Conservation (phyloP, 1,140 invertebrate species). For the Philotrypesis tridentata region DNA sequence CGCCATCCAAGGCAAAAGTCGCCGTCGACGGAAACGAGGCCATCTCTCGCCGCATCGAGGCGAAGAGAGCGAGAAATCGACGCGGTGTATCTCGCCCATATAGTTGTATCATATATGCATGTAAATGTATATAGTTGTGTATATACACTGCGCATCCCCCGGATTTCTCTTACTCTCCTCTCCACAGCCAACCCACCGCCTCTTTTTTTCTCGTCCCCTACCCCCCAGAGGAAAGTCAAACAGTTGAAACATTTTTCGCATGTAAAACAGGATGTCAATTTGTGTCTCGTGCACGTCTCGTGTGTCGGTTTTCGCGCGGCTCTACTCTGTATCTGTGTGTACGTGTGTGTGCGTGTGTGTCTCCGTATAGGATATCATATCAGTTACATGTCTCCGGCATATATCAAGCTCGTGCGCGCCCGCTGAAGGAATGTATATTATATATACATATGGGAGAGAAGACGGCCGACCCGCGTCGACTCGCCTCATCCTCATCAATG, state of each 20-base stretch:
- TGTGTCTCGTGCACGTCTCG: background rate
- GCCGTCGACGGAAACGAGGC: background rate
- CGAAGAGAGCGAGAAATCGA: slow-evolving; percentile 3
- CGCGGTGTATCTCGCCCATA: background rate
- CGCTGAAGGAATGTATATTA: background rate
- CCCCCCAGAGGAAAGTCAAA: slow-evolving; percentile 15
- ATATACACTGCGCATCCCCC: no score
- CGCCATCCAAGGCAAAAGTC: background rate
- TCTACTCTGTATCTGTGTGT: background rate
- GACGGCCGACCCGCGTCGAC: background rate
- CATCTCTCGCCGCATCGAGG: background rate
- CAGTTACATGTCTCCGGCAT: background rate
- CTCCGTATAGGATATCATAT: background rate
- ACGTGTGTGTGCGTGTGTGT: background rate
- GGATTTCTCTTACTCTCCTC: no score
- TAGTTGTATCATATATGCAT: background rate
- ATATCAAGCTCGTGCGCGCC: background rate
- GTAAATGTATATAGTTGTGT: background rate
- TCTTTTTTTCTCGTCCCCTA: background rate
- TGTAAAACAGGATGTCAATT: slow-evolving; percentile 14
- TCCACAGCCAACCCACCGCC: no score
- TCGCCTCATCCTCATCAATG: background rate
- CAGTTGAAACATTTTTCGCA: slow-evolving; percentile 30
- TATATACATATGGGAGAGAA: no score
- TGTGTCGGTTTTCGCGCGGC: background rate